phyloP scores from a whole-genome alignment of 92 coral and sea anemone genomes.

The Parazoanthus darwini region DNA sequence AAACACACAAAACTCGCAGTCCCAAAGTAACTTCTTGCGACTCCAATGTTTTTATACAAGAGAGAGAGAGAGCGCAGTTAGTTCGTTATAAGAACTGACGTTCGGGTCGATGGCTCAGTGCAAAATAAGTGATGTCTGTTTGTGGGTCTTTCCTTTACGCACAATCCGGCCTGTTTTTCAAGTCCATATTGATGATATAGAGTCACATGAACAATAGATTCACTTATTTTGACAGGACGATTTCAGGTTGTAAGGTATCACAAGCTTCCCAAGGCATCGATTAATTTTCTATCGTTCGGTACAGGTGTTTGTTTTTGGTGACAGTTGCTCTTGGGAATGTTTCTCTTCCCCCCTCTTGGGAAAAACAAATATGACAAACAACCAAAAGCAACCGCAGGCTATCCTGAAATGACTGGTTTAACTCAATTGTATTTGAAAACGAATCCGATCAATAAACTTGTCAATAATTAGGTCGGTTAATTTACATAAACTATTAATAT shows the following conservation, averaged over 20 bases:
- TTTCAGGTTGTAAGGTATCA: background rate
- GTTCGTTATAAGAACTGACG: too few species aligned
- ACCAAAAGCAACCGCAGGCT: background rate
- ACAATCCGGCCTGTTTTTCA: background rate
- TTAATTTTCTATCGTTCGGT: background rate
- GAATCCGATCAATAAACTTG: background rate
- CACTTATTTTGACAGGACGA: background rate
- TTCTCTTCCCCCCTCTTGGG: background rate
- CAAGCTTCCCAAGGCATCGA: background rate
- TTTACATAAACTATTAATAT: too few species aligned
- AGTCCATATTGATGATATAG: background rate
- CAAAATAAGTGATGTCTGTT: background rate
- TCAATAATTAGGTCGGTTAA: background rate
- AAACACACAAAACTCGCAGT: too few species aligned
- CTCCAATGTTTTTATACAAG: too few species aligned
- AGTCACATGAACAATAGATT: background rate
- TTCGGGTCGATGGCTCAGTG: background rate
- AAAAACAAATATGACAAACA: background rate
- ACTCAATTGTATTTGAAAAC: too few species aligned
- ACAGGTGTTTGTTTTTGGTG: slow-evolving; percentile 8
- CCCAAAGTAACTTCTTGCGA: too few species aligned
- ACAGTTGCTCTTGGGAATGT: background rate
- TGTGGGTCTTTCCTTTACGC: background rate
- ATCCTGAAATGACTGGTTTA: background rate
- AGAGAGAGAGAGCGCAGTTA: background rate